These are phyloP conservation scores for Schizaphis graminum DNA, from an alignment of 2,888 invertebrate species.

Conservation along the genomic window DNA sequence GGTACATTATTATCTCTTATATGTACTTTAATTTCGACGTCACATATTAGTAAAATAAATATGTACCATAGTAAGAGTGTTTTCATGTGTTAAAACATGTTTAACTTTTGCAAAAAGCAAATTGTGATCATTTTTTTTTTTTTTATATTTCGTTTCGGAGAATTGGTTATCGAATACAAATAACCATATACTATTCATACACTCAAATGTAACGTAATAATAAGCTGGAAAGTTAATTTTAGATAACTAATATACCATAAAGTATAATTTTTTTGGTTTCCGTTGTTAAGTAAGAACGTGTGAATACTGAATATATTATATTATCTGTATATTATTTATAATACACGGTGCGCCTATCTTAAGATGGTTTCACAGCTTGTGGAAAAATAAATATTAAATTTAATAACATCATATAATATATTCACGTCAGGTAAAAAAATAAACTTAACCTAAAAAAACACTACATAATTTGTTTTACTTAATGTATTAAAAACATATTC, in stretches of 20 bases:
- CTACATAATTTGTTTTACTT: not conserved
- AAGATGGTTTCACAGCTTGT: not conserved
- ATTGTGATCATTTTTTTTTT: not conserved
- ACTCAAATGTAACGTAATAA: not conserved
- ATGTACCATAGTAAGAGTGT: not conserved
- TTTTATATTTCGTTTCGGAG: not conserved
- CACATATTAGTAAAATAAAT: slow-evolving; percentile 9
- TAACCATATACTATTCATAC: not conserved
- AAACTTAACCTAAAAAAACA: not conserved
- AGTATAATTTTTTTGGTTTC: not conserved
- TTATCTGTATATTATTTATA: not conserved
- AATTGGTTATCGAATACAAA: slow-evolving; percentile 31
- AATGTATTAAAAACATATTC: not conserved
- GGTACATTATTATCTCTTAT: not conserved
- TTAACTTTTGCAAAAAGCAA: not conserved
- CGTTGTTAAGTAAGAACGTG: not conserved
- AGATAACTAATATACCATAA: slow-evolving; percentile 32
- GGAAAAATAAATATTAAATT: slow-evolving; percentile 6
- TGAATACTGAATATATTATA: not conserved
- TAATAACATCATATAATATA: not conserved
- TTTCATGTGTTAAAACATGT: not conserved
- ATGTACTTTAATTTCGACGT: not conserved
- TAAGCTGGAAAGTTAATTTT: slow-evolving; percentile 9
- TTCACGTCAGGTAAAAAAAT: not conserved
- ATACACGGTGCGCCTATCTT: not conserved